These are phyloP conservation scores for Spizaetus ornatus DNA, from an alignment of 2,113 vertebrate genomes.

Conservation along the genomic window DNA sequence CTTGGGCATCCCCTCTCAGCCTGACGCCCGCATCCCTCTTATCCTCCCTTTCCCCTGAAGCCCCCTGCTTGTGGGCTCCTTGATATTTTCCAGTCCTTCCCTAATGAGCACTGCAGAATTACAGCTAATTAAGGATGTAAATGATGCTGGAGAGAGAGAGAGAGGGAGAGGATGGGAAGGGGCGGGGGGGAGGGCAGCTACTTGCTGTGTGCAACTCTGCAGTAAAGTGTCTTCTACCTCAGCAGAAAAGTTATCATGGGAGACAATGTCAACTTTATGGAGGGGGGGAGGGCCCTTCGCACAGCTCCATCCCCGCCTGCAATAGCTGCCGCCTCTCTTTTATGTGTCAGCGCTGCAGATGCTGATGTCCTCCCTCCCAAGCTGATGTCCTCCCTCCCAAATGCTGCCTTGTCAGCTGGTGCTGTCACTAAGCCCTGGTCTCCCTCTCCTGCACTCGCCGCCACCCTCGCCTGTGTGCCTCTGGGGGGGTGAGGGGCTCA, in stretches of 20 bases:
- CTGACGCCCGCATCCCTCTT: background rate
- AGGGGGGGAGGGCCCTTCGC: background rate
- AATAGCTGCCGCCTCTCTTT: background rate
- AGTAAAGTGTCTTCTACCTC: constrained; percentile 89
- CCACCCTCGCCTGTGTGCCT: accelerated
- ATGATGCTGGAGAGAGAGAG: constrained; percentile 83
- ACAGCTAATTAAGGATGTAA: constrained; percentile 90
- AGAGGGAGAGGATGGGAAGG: constrained; percentile 30
- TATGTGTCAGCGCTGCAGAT: background rate
- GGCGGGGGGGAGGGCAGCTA: constrained; percentile 19
- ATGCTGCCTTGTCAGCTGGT: background rate
- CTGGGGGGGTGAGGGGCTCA: background rate
- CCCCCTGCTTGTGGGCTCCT: constrained; percentile 67
- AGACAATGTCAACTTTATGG: constrained; percentile 86
- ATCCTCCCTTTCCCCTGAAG: background rate
- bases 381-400: constrained; percentile 17
- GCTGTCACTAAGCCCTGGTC: background rate
- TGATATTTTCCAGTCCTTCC: constrained; percentile 74
- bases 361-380: constrained; percentile 16
- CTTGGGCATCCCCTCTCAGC: background rate
- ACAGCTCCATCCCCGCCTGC: background rate
- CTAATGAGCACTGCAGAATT: constrained; percentile 85
- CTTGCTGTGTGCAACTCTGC: constrained; percentile 84
- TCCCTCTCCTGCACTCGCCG: accelerated
- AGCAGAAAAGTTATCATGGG: constrained; percentile 85